These are phyloP conservation scores for Phortica okadai DNA, from an alignment of 2,888 invertebrate genomes.

Conservation along the genomic window DNA sequence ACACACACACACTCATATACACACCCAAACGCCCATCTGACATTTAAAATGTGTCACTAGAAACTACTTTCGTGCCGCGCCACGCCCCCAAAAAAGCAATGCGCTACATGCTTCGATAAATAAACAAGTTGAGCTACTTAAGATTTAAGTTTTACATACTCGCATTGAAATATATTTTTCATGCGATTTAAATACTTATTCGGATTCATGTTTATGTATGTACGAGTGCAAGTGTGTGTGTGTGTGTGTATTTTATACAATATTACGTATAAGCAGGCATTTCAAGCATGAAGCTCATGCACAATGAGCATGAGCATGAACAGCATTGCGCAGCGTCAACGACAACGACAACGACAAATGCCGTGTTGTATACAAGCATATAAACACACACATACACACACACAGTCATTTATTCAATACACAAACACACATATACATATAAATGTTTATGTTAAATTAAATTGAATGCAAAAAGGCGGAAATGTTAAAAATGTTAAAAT, in stretches of 20 bases:
- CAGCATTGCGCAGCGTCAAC: slow-evolving; percentile 48
- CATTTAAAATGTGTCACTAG: neutral
- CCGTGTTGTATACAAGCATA: neutral
- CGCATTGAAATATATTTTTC: slow-evolving; percentile 24
- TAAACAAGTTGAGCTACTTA: slow-evolving; percentile 70
- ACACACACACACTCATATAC: too few relatives aligned
- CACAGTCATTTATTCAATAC: neutral
- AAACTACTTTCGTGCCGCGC: neutral
- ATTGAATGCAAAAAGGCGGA: slow-evolving; percentile 67
- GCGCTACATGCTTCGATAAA: slow-evolving; percentile 60
- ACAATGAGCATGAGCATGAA: slow-evolving; percentile 51
- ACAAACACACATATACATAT: slow-evolving; percentile 50
- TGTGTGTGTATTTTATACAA: slow-evolving; percentile 4
- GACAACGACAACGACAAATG: slow-evolving; percentile 30
- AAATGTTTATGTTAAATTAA: slow-evolving; percentile 69
- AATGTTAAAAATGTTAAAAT: slow-evolving; percentile 66
- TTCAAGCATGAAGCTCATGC: slow-evolving; percentile 67
- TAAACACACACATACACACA: slow-evolving; percentile 41
- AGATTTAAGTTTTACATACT: slow-evolving; percentile 58
- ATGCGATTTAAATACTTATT: slow-evolving; percentile 27
- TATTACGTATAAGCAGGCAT: slow-evolving; percentile 64
- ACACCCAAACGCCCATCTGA: too few relatives aligned
- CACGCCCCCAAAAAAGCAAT: neutral
- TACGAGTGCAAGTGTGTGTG: slow-evolving; percentile 1
- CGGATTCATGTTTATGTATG: neutral